Percentiles rank a stretch among this genome's conserved stretches.
Conservation (phyloP, 1,140 invertebrate species). For the Cecropterus lyciades region DNA sequence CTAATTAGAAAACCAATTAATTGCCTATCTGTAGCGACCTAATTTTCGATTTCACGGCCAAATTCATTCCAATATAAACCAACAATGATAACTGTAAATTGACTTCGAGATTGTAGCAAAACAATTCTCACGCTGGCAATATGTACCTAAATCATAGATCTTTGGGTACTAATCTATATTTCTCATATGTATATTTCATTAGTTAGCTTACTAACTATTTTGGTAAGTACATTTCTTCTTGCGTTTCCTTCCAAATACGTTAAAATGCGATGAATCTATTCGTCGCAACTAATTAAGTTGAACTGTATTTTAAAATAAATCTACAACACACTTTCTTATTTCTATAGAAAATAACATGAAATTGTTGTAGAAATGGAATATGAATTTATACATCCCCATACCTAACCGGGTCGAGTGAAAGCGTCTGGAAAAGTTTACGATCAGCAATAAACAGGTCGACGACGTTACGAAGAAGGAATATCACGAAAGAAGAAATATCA, state of each 20-base stretch:
- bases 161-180: too few relatives aligned
- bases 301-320: too few relatives aligned
- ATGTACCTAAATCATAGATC: neutral
- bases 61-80: neutral
- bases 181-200: too few relatives aligned
- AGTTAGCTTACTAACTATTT: too few relatives aligned
- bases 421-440: conserved; percentile 26
- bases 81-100: neutral
- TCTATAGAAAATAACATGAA: neutral
- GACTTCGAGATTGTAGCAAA: neutral
- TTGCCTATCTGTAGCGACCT: conserved; percentile 1
- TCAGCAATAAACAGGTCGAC: conserved; percentile 30
- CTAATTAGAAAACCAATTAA: conserved; percentile 8
- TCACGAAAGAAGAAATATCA: conserved; percentile 22
- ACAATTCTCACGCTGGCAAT: neutral
- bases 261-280: too few relatives aligned
- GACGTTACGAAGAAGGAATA: conserved; percentile 15
- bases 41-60: neutral
- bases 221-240: too few relatives aligned
- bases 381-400: conserved; percentile 23
- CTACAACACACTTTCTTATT: too few relatives aligned
- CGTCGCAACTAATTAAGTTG: too few relatives aligned
- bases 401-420: conserved; percentile 22
- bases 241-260: too few relatives aligned
- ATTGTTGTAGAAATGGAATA: conserved; percentile 7